Base-by-base conservation (phyloP, 2,888 invertebrate species). In the Digitonthophagus gazella region DNA sequence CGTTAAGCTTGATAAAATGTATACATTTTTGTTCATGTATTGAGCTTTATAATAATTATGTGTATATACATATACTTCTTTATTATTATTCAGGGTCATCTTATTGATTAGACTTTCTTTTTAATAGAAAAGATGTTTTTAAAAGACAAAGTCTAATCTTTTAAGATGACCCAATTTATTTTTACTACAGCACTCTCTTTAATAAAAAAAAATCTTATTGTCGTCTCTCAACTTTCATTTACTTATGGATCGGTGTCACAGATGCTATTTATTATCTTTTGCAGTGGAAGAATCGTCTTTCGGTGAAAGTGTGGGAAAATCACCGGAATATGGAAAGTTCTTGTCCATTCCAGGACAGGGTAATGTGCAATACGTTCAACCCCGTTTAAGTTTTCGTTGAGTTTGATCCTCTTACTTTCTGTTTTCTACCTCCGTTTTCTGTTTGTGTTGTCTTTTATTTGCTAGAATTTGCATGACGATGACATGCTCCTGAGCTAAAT, bases 331-430 rank as follows among this genome's bases (percentile, higher is more conserved):
- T 76, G 85, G 84, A 74, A 82, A 83, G 77, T 85, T 84, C 76
- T 80, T 85, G 67, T 79, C 80, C 70, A 81, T 85, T 72, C 85
- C 85, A 73, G 84, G 82, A 74, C 80, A 81, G 76, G 82, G 82
- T 81, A 82, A 44, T 44, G 11, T 44, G n/a, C n/a, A n/a, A n/a
- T 44, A 44, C 11, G 61, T 19, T 4, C 2, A 2, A 61, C 14
- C 22, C 15, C 64, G n/a, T 22, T 64, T 64, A 22, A 5, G 15
- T 64, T 28, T 19, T 64, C 28, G 6, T 28, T 64, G 20, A n/a
- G n/a, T 15, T 15, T 65, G 19, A 65, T 11, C 3, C 16, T 15
- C 19, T 61, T 61, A n/a, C 14, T n/a, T 61, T 16, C 18, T n/a
- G 61, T 61, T 16, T 3, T 61, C 18, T 61, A n/a, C n/a, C n/a